Base-by-base conservation (phyloP, 1,140 invertebrate species). In the Drosophila kurseongensis region DNA sequence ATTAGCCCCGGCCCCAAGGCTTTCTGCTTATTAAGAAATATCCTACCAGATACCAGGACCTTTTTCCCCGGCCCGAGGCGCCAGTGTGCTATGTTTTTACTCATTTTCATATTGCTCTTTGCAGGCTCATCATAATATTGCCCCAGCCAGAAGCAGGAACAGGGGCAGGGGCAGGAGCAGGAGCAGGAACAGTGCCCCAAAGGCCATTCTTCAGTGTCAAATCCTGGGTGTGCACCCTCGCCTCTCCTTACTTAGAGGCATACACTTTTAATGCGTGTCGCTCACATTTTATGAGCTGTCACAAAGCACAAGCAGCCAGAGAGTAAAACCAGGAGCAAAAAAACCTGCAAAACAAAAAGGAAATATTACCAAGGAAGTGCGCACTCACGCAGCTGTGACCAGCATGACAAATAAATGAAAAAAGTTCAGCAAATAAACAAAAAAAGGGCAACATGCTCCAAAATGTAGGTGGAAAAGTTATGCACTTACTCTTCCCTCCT, bases 211-310 rank as follows among this genome's bases (percentile, higher is more conserved):
- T 88, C 84, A 89, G 84, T 88, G 84, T 88, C 84, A 88, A 78
- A 84, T 75, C 63, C 83, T 23, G 23, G 75, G 61, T 66, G 54
- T 51, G 72, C 63, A 40, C 68, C 41, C 56, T 35, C 27, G 18
- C 67, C 40, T 27, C 65, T 35, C 61, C 18, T 13, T 68, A 45
- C 66, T 69, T 56, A 54, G 76, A 56, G 66, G 54, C 63, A 76
- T 72, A 78, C 65, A 78, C 69, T 82, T 86, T 89, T 88, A 88
- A 88, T 88, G 83, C 83, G 83, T 88, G 76, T 88, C 83, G 76
- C 76, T 89, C 79, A 75, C 82, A 88, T 88, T 88, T 88, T 88
- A 88, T 88, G 83, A 88, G 83, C 83, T 88, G 83, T 84, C 84
- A 78, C 84, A 88, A 84, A 78, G 68, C 77, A 75, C 75, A 71